Base-by-base conservation (phyloP, 2,888 invertebrate genomes). In the Hydrotaea cyrtoneurina region DNA sequence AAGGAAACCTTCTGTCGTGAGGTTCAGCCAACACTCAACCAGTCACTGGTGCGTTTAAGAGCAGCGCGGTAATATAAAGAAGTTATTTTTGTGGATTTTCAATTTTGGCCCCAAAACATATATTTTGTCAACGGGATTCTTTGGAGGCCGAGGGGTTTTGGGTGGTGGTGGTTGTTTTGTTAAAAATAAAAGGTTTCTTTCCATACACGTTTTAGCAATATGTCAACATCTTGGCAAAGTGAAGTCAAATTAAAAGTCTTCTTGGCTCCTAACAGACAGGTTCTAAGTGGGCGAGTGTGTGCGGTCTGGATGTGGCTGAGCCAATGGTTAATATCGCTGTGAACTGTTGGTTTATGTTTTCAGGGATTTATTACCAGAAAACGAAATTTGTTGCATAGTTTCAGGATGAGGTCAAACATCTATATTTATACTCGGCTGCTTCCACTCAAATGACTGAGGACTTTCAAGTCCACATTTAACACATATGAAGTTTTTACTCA, bases 171-270 rank as follows among this genome's bases (percentile, higher is more conserved):
- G 50, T n/a, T 7, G 15, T n/a, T 50, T n/a, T 15, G 2, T 0
- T 5, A n/a, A 15, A 19, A 55, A 55, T n/a, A 19, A 55, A 4
- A 19, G 23, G 55, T 21, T 55, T 55, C 2, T n/a, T n/a, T 1
- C 19, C 19, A 55, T 8, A 19, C 77, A 83, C 74, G 77, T 78
- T 69, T 78, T 31, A n/a, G 53, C 74, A 78, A 59, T 77, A 74
- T 80, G 59, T 62, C 76, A 77, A 43, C 76, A 66, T 21, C 59
- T 19, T 66, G 46, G 46, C 39, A 11, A 66, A 43, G 17, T 43
- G 66, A 66, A 39, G 69, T 46, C 23, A 69, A 69, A 69, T 69
- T 43, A 46, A 69, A 69, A 66, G 21, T 55, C 55, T 50, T 50
- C n/a, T n/a, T 50, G 5, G 50, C 7, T 50, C 7, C 5, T 50